phyloP scores from a whole-genome alignment of 2,797 vertebrate species.

The Sebastolobus alascanus region DNA sequence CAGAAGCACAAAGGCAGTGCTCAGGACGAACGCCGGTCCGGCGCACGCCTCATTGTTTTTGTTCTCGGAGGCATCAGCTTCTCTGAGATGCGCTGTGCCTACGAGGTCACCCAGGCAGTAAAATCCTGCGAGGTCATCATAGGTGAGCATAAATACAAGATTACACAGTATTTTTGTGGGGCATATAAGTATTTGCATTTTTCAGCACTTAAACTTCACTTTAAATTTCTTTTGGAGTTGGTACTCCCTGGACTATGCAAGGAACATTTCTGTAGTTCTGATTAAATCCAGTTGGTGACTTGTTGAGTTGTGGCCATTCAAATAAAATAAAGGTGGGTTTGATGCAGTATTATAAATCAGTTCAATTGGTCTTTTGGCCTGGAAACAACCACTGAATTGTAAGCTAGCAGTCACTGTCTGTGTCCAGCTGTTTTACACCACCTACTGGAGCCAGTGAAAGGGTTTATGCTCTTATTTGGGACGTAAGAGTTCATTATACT shows the following conservation, averaged over 20 bases:
- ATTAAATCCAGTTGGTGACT: background rate
- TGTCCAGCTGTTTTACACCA: constrained; percentile 10
- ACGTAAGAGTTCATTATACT: constrained; percentile 1
- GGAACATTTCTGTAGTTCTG: background rate
- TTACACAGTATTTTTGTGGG: background rate
- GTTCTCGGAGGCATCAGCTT: constrained; percentile 92
- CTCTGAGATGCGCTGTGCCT: constrained; percentile 96
- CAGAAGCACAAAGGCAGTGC: constrained; percentile 90
- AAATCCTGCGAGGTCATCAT: constrained; percentile 95
- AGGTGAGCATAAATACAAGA: constrained; percentile 83
- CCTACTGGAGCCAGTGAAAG: constrained; percentile 16
- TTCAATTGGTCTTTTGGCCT: background rate
- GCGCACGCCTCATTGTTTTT: constrained; percentile 94
- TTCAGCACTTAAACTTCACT: background rate
- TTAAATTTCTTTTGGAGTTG: background rate
- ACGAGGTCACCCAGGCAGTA: constrained; percentile 91
- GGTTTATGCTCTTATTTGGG: background rate
- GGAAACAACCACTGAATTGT: background rate
- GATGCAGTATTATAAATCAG: background rate
- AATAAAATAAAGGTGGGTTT: background rate
- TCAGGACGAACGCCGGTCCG: constrained; percentile 87
- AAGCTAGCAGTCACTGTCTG: background rate
- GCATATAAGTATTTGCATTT: background rate
- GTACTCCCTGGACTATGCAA: background rate
- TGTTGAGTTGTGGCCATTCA: background rate